phyloP scores from a whole-genome alignment of 2,113 vertebrate genomes.

The Meleagris gallopavo region DNA sequence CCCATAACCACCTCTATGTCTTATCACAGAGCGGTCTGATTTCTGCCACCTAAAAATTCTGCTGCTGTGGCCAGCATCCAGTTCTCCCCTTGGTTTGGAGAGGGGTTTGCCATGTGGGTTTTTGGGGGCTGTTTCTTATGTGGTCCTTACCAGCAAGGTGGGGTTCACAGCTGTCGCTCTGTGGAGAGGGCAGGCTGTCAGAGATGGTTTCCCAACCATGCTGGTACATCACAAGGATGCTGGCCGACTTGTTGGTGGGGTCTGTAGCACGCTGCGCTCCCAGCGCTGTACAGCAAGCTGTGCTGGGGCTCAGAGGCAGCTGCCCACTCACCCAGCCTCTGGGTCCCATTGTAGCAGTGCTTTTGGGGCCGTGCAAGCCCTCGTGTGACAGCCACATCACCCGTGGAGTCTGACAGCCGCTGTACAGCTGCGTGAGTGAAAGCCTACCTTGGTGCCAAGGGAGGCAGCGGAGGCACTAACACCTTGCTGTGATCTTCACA shows the following conservation, averaged over 20 bases:
- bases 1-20: not conserved
- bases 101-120: not conserved
- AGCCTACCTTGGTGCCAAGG: not conserved
- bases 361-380: not conserved
- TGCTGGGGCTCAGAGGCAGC: not conserved
- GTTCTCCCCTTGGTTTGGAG: not conserved
- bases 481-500: not conserved
- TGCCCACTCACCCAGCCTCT: accelerated
- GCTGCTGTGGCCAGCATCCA: not conserved
- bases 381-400: not conserved
- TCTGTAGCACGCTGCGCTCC: not conserved
- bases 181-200: not conserved
- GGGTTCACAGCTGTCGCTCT: not conserved
- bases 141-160: not conserved
- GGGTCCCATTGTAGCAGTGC: accelerated
- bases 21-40: not conserved
- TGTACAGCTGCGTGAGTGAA: not conserved
- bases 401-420: accelerated
- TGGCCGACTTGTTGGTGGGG: not conserved
- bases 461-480: not conserved
- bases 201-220: not conserved
- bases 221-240: not conserved
- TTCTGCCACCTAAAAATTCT: slow-evolving; percentile 9
- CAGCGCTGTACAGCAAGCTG: not conserved
- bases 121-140: not conserved